These are phyloP conservation scores for Probaryconus sp. DNA, from an alignment of 1,140 invertebrate species.

Conservation along the genomic window DNA sequence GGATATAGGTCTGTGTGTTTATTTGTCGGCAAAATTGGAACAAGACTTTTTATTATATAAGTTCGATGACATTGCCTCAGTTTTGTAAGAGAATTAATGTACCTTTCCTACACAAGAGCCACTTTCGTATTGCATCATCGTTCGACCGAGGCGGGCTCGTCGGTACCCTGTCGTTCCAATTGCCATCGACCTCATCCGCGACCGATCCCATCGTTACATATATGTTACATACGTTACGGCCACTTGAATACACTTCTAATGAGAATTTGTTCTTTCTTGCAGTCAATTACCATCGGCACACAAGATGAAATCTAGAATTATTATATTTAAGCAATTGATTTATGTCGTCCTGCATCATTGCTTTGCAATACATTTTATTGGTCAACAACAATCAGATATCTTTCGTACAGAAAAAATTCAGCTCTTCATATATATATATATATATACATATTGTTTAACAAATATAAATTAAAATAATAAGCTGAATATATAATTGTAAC, in stretches of 20 bases:
- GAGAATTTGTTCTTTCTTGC: slow-evolving; percentile 39
- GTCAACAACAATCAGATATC: too few relatives aligned
- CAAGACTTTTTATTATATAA: slow-evolving; percentile 69
- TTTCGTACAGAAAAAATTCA: too few relatives aligned
- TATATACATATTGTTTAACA: too few relatives aligned
- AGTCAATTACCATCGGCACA: slow-evolving; percentile 42
- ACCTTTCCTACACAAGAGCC: slow-evolving; percentile 54
- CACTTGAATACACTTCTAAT: slow-evolving; percentile 44
- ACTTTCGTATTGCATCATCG: slow-evolving; percentile 63
- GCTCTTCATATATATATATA: too few relatives aligned
- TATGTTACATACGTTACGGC: slow-evolving; percentile 52
- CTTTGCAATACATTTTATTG: background rate
- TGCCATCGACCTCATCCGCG: slow-evolving; percentile 58
- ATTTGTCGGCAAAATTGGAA: slow-evolving; percentile 57
- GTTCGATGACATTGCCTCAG: slow-evolving; percentile 73
- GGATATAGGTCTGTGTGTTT: slow-evolving; percentile 36
- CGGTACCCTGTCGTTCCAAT: slow-evolving; percentile 45
- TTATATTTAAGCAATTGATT: slow-evolving; percentile 49
- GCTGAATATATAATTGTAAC: too few relatives aligned
- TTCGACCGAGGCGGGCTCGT: slow-evolving; percentile 41
- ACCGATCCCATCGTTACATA: slow-evolving; percentile 58
- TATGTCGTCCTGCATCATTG: slow-evolving; percentile 30
- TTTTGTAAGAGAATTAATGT: slow-evolving; percentile 61
- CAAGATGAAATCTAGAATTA: slow-evolving; percentile 23
- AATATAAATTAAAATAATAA: too few relatives aligned